phyloP scores from a whole-genome alignment of 1,140 invertebrate genomes.

The Drosophila gunungcola region DNA sequence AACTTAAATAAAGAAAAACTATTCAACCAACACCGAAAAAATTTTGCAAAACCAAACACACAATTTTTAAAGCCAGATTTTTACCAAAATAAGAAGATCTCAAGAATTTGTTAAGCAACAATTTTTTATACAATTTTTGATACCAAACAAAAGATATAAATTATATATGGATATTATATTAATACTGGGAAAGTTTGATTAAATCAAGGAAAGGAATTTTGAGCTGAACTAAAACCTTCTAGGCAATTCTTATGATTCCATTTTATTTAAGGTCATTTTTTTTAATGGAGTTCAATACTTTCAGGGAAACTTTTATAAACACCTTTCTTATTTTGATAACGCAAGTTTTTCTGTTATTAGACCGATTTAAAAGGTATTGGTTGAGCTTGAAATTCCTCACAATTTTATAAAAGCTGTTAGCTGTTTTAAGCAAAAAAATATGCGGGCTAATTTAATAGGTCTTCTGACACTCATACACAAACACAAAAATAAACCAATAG shows the following conservation, averaged over 20 bases:
- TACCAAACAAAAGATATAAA: constrained; percentile 68
- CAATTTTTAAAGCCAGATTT: constrained; percentile 76
- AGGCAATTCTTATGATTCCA: background rate
- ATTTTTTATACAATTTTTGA: constrained; percentile 81
- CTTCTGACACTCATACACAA: constrained; percentile 26
- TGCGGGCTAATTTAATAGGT: constrained; percentile 53
- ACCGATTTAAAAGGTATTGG: constrained; percentile 8
- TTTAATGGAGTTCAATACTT: background rate
- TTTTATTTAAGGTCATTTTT: background rate
- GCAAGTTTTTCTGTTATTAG: constrained; percentile 8
- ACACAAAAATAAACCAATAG: constrained; percentile 7
- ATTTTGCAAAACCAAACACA: constrained; percentile 52
- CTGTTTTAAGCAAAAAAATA: constrained; percentile 41
- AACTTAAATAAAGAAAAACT: constrained; percentile 21
- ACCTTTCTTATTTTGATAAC: constrained; percentile 2
- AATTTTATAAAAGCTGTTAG: constrained; percentile 50
- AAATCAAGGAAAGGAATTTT: constrained; percentile 18
- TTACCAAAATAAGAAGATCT: constrained; percentile 46
- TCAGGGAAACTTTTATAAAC: constrained; percentile 33
- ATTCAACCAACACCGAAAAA: constrained; percentile 36
- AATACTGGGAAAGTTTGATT: constrained; percentile 41
- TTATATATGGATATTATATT: constrained; percentile 58
- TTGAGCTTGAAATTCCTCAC: constrained; percentile 34
- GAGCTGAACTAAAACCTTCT: constrained; percentile 20
- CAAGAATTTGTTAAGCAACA: constrained; percentile 73